Conservation (phyloP, 1,140 invertebrate species). For the Drosophila rhopaloa region DNA sequence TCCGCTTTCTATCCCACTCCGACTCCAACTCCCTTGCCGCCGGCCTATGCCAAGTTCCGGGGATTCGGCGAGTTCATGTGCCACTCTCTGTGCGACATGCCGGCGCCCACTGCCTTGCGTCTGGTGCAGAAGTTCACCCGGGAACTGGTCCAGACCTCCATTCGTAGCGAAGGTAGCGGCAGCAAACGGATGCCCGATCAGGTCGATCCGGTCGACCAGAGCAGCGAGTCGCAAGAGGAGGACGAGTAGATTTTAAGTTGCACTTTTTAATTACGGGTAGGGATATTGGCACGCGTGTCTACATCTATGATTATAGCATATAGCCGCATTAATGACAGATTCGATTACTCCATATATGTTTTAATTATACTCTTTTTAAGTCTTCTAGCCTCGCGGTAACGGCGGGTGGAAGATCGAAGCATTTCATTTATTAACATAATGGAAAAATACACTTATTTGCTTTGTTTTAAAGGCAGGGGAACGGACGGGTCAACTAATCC, state of each 20-base stretch:
- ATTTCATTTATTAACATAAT: conserved; percentile 51
- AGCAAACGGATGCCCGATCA: conserved; percentile 19
- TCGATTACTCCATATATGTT: conserved; percentile 34
- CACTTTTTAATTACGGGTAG: conserved; percentile 39
- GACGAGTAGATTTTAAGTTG: conserved; percentile 46
- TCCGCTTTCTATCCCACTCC: conserved; percentile 13
- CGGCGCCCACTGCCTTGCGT: conserved; percentile 60
- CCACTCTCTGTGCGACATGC: conserved; percentile 73
- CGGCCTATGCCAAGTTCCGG: conserved; percentile 68
- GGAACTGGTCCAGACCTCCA: conserved; percentile 68
- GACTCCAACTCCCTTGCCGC: conserved; percentile 6
- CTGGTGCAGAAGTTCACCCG: conserved; percentile 79
- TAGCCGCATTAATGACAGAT: conserved; percentile 40
- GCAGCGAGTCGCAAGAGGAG: conserved; percentile 41
- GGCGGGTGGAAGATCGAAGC: conserved; percentile 12
- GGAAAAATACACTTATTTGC: conserved; percentile 41
- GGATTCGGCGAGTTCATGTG: conserved; percentile 81
- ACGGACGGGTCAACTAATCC: conserved; percentile 19
- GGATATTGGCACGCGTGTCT: conserved; percentile 30
- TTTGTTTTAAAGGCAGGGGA: conserved; percentile 42
- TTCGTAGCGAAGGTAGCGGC: conserved; percentile 17
- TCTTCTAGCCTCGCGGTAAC: conserved; percentile 18
- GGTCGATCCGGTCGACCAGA: conserved; percentile 17
- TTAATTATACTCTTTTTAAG: conserved; percentile 39
- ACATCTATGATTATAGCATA: conserved; percentile 26